A percentile compares a stretch with the other conserved stretches of the same genome.
phyloP scores from a whole-genome alignment of 2,113 vertebrate species.

The Micronycteris hirsuta region DNA sequence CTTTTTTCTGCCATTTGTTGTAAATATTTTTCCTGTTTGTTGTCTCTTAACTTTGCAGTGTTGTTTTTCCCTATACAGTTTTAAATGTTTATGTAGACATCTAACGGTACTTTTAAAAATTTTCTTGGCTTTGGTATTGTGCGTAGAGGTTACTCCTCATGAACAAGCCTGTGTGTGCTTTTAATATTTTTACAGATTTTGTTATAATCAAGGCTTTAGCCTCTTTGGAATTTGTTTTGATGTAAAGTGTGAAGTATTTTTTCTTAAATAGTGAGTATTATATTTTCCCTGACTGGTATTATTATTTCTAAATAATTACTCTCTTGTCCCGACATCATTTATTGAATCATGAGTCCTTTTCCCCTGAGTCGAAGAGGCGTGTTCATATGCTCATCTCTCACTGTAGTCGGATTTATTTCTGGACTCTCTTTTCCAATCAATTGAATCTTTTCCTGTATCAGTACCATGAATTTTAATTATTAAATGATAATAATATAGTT shows the following conservation, averaged over 20 bases:
- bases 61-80: not conserved
- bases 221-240: slow-evolving; percentile 24
- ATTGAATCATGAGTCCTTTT: not conserved
- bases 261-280: not conserved
- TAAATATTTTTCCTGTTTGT: not conserved
- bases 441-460: not conserved
- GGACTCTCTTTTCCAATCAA: not conserved
- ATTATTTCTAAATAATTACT: slow-evolving; percentile 11
- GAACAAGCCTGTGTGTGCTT: not conserved
- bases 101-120: not conserved
- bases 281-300: not conserved
- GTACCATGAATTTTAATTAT: slow-evolving; percentile 25
- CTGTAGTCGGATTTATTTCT: slow-evolving; percentile 30
- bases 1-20: not conserved
- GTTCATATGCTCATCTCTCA: not conserved
- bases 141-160: not conserved
- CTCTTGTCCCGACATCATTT: not conserved
- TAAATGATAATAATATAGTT: not conserved
- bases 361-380: not conserved
- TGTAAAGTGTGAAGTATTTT: not conserved
- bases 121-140: not conserved
- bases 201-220: not conserved
- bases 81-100: not conserved
- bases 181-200: slow-evolving; percentile 1
- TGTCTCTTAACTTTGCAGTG: slow-evolving; percentile 4